Base-by-base conservation (phyloP, 1,140 invertebrate genomes). In the Ceratina australensis region DNA sequence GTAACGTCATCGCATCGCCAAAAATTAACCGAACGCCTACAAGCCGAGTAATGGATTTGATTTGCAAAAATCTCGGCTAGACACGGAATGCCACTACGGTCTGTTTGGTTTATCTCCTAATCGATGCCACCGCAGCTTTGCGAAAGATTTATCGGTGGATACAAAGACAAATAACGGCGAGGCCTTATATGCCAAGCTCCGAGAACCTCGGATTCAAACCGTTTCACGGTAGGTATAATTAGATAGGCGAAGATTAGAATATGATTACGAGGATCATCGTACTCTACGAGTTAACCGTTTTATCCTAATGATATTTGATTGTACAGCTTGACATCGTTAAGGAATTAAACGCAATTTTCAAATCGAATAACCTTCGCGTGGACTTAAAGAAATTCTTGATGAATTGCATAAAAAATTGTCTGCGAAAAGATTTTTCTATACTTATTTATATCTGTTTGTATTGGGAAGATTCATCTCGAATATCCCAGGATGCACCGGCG, bases 81-180 rank as follows among this genome's bases (percentile, higher is more conserved):
- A 73, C 72, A 73, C 49, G 72, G 20, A 65, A 73, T 28, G 2
- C n/a, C 72, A 73, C 72, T 73, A 73, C 20, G 26, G 49, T 33
- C 49, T 16, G 26, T n/a, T 22, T 61, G 26, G 24, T n/a, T 33
- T 24, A 8, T 4, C 57, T 16, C 3, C 22, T n/a, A 33, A 28
- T 61, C 71, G 5, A n/a, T 26, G 24, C 10, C 13, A 28, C 33
- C 47, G 2, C 2, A 15, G 18, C 13, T 73, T 63, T 63, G n/a
- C 71, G 59, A 22, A 64, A 64, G 47, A 18, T 33, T 63, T 54
- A 64, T 63, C 49, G 10, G 33, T 10, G 33, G 33, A 42, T 10
- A 10, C 33, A 42, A 42, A 42, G 33, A 42, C 33, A 42, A 42
- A 42, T 42, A 42, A 42, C 33, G 3, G 0, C 33, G 33, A 42